phyloP scores from a whole-genome alignment of 2,888 invertebrate genomes.

The Cosmorhoe ocellata region DNA sequence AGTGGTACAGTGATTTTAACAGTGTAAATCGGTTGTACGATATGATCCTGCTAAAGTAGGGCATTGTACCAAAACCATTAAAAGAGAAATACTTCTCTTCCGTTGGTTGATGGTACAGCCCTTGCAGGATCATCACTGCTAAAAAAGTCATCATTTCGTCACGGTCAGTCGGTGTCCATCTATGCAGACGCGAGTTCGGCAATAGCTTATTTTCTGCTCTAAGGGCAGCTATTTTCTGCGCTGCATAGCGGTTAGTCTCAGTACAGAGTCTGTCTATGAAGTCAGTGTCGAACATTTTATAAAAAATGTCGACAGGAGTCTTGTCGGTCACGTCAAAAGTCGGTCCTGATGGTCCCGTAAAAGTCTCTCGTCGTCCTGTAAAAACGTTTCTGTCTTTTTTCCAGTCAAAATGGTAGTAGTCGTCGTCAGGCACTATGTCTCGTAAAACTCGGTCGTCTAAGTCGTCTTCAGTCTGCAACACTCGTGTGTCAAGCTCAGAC shows the following conservation, averaged over 20 bases:
- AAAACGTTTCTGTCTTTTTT: slow-evolving; percentile 1
- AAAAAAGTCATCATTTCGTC: too few species aligned
- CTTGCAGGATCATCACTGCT: too few species aligned
- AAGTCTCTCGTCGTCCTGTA: slow-evolving; percentile 14
- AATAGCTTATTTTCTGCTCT: background rate
- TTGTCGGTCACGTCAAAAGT: slow-evolving; percentile 30
- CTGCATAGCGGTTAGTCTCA: slow-evolving; percentile 11
- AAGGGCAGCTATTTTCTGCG: slow-evolving; percentile 5
- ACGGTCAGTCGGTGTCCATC: too few species aligned
- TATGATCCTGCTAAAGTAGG: slow-evolving; percentile 1
- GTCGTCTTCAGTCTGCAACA: slow-evolving; percentile 30
- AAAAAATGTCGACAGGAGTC: slow-evolving; percentile 19
- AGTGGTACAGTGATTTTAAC: slow-evolving; percentile 22
- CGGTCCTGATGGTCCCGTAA: slow-evolving; percentile 33
- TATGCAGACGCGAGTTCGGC: background rate
- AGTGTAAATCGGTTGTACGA: slow-evolving; percentile 2
- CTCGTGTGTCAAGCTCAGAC: slow-evolving; percentile 16
- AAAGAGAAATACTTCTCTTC: slow-evolving; percentile 4
- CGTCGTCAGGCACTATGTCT: slow-evolving; percentile 5
- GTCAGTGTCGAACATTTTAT: slow-evolving; percentile 23
- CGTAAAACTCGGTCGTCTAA: slow-evolving; percentile 19
- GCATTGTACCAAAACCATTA: slow-evolving; percentile 9
- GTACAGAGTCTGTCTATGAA: slow-evolving; percentile 30
- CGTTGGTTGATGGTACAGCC: slow-evolving; percentile 1
- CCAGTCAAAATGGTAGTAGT: slow-evolving; percentile 22